These are phyloP conservation scores for Chironomus tepperi DNA, from an alignment of 1,140 invertebrate genomes.

Conservation along the genomic window DNA sequence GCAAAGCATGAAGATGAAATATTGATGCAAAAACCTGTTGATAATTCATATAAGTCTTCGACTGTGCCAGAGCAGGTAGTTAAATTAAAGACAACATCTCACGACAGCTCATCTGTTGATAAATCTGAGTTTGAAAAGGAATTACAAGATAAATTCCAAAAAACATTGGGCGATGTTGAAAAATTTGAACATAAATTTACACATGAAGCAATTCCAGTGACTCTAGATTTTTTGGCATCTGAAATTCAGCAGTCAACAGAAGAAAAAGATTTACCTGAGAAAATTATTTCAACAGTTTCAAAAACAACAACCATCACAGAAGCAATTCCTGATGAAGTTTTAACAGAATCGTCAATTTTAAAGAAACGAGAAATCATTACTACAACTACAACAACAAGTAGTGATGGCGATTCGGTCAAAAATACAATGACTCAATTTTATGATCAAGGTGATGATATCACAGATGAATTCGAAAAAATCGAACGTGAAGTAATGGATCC, in stretches of 20 bases:
- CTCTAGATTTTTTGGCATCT: not conserved
- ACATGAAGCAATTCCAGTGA: not conserved
- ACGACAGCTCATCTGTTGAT: constrained; percentile 35
- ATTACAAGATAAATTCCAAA: constrained; percentile 37
- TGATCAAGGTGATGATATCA: not conserved
- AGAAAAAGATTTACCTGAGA: not conserved
- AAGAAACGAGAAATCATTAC: not conserved
- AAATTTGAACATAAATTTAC: constrained; percentile 30
- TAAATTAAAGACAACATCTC: constrained; percentile 40
- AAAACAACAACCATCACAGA: not conserved
- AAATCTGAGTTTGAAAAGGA: constrained; percentile 40
- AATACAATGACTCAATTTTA: not conserved
- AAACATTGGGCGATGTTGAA: constrained; percentile 36
- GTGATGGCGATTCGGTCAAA: not conserved
- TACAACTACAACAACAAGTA: not conserved
- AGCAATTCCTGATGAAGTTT: not conserved
- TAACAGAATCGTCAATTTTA: not conserved
- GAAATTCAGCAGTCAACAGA: not conserved
- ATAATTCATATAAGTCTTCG: constrained; percentile 39
- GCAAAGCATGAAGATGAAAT: constrained; percentile 47
- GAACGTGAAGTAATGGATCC: not conserved
- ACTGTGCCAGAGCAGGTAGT: constrained; percentile 38
- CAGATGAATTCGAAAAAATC: not conserved
- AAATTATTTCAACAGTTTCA: not conserved
- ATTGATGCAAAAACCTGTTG: constrained; percentile 38